Evolutionary conservation across 2,797 vertebrate genomes (phyloP), one percentile per base, ranked within the genome.

Genomic region (Sphenopsis melanotis): DNA sequence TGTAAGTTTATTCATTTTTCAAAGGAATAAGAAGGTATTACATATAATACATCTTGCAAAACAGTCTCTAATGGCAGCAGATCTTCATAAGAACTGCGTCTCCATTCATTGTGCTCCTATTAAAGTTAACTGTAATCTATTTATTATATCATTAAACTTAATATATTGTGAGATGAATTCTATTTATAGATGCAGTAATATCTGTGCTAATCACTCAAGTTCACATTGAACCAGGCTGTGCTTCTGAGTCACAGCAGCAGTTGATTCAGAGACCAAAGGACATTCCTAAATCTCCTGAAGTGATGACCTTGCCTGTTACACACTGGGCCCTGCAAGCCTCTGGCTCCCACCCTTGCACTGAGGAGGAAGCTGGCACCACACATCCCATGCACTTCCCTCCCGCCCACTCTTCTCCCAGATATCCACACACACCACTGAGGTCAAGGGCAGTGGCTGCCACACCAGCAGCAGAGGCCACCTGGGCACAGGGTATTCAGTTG

Each of bases 71-170:
- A 82, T 68, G 69, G 88, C 85, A 88, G 75, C 57, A 90, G 69
- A 79, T 87, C 89, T 92, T 90, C 83, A 3, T 68, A 76, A 93
- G 86, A 93, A 80, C 88, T 65, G 61, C 7, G 0, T 79, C 90
- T 92, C 64, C 80, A 71, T 94, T 96, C 94, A 96, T 79, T 94
- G 90, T 91, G 29, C 56, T 80, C 59, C 71, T 87, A 96, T 93
- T 96, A 96, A 92, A 94, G 77, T 92, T 96, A 94, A 95, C 89
- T 74, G 77, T 94, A 94, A 95, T 93, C 91, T 97, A 94, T 95
- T 96, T 96, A 96, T 96, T 96, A 70, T 94, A 95, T 93, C 77
- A 96, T 96, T 97, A 96, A 96, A 95, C 83, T 90, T 89, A 95
- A 95, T 92, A 94, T 88, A 96, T 93, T 94, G 70, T 87, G 89